Conservation (phyloP, 2,113 vertebrate genomes). For the Cebidichthys violaceus region DNA sequence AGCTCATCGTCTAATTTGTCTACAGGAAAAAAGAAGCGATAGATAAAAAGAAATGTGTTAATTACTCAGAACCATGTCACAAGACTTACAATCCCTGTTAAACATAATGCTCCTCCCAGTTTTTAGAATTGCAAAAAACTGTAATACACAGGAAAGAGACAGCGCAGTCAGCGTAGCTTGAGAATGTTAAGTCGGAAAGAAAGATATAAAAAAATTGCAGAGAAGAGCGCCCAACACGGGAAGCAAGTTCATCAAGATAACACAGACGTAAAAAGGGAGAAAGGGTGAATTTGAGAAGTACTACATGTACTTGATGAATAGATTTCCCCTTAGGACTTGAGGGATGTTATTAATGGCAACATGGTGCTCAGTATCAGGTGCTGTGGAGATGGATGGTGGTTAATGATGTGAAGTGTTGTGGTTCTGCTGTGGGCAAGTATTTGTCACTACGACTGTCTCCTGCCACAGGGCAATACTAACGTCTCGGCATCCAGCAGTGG, state of each 20-base stretch:
- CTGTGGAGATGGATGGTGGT: conserved; percentile 53
- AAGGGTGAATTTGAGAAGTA: conserved; percentile 19
- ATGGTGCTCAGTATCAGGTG: conserved; percentile 16
- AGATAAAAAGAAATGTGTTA: background rate
- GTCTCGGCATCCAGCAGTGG: conserved; percentile 14
- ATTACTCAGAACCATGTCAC: background rate
- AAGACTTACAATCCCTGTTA: background rate
- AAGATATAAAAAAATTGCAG: conserved; percentile 31
- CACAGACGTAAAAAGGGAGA: background rate
- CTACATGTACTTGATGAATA: conserved; percentile 48
- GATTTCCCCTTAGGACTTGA: conserved; percentile 31
- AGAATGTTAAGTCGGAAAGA: conserved; percentile 19
- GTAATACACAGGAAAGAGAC: conserved; percentile 7
- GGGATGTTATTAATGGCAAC: conserved; percentile 57
- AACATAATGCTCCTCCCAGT: background rate
- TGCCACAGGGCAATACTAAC: conserved; percentile 9
- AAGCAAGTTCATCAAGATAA: background rate
- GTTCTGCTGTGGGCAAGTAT: conserved; percentile 45
- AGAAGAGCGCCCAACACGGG: background rate
- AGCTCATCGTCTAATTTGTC: conserved; percentile 96
- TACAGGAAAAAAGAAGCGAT: conserved; percentile 57
- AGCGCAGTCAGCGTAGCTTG: background rate
- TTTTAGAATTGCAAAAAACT: background rate
- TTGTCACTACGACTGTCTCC: conserved; percentile 42
- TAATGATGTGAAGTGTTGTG: conserved; percentile 59